phyloP scores from a whole-genome alignment of 2,888 invertebrate genomes.

The Pheosia tremula region DNA sequence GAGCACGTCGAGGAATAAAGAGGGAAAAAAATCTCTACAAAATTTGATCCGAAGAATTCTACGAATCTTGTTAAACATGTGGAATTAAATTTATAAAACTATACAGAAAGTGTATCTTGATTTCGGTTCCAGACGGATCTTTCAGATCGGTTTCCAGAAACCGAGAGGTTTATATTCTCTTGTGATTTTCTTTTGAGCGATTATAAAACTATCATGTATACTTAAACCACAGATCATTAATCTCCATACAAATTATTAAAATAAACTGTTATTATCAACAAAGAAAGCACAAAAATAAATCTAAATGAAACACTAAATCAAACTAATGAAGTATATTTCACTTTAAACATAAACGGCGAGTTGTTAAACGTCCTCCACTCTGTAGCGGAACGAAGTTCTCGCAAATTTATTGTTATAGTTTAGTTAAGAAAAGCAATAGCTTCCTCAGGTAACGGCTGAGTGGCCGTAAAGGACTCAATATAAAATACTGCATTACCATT shows the following conservation, averaged over 20 bases:
- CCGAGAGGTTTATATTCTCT: too few species aligned
- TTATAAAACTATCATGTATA: too few species aligned
- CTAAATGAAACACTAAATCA: constrained; percentile 39
- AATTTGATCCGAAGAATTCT: constrained; percentile 43
- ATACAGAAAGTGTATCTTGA: background rate
- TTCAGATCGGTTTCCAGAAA: too few species aligned
- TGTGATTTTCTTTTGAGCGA: too few species aligned
- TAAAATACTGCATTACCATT: constrained; percentile 56
- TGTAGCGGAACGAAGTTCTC: constrained; percentile 65
- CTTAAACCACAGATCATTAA: too few species aligned
- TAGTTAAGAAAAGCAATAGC: constrained; percentile 67
- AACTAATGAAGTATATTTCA: constrained; percentile 55
- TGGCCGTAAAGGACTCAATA: constrained; percentile 59
- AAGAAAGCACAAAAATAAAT: constrained; percentile 16
- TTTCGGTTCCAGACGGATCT: too few species aligned
- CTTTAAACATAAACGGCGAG: constrained; percentile 59
- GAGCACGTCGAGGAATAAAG: constrained; percentile 41
- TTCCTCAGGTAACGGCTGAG: constrained; percentile 51
- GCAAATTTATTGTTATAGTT: constrained; percentile 75
- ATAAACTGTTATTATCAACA: background rate
- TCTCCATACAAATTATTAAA: background rate
- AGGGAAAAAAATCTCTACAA: constrained; percentile 43
- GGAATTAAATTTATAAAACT: background rate
- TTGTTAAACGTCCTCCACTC: constrained; percentile 59
- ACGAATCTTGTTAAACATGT: constrained; percentile 36